Evolutionary conservation across 2,797 vertebrate species (phyloP), one percentile per base, ranked within the genome.

Genomic region (Aeoliscus strigatus): DNA sequence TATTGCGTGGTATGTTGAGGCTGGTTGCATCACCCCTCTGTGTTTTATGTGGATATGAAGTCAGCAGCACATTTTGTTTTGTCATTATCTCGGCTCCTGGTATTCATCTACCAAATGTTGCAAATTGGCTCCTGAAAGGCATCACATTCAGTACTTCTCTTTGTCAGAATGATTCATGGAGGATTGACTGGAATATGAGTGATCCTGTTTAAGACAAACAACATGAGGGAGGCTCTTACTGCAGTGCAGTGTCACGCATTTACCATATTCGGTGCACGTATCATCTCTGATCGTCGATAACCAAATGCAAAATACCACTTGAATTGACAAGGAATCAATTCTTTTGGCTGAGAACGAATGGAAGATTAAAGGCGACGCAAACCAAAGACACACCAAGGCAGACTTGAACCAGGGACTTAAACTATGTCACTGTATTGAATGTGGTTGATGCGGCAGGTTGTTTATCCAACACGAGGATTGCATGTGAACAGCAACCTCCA

Each of bases 61-160:
- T 86, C 71, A 79, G 78, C 77, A 76, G 76, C 71, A 66, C 74
- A 80, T 83, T 81, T 79, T 83, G 80, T 80, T 84, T 84, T 83
- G 77, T 82, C 83, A 80, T 82, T 85, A 81, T 82, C 77, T 75
- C 68, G 8, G 51, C 74, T 73, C 66, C 68, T 27, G 48, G 65
- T 77, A 72, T 83, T 84, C 79, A 81, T 82, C 77, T 74, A 62
- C 36, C 70, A 42, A 78, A 83, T 81, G 73, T 80, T 80, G 81
- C 72, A 83, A 82, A 85, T 85, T 83, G 82, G 82, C 82, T 84
- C 67, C 70, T 70, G 78, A 83, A 80, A 81, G 67, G 73, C 78
- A 47, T 79, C 77, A 75, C 24, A 73, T 73, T 70, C 74, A 59
- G 54, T 18, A 65, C 76, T 73, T 39, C 65, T 77, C 77, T 80